Conservation (phyloP, 1,140 invertebrate genomes). For the Odontomachus brunneus region DNA sequence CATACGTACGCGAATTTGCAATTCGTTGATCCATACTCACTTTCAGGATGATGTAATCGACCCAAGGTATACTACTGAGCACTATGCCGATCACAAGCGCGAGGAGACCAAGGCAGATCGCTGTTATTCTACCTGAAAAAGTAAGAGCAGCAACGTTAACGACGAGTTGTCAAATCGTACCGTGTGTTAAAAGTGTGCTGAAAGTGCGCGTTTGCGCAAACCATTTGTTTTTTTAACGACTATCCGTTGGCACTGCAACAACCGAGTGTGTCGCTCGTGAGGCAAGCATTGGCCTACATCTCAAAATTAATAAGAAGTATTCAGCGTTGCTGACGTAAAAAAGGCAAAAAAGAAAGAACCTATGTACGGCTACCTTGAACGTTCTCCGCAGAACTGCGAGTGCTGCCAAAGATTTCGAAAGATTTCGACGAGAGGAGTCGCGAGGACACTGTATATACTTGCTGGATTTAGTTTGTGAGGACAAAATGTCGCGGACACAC, state of each 20-base stretch:
- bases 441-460: too few species aligned
- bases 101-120: conserved; percentile 91
- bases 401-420: too few species aligned
- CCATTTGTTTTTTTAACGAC: conserved; percentile 12
- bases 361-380: neutral
- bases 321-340: conserved; percentile 1
- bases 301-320: conserved; percentile 34
- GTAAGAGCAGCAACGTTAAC: conserved; percentile 20
- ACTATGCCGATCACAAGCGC: conserved; percentile 92
- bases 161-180: conserved; percentile 10
- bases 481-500: too few species aligned
- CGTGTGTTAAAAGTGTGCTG: neutral
- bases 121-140: conserved; percentile 91
- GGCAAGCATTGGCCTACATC: conserved; percentile 35
- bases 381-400: too few species aligned
- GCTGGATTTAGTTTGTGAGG: too few species aligned
- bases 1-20: neutral
- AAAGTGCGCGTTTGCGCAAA: conserved; percentile 40
- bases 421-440: too few species aligned
- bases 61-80: conserved; percentile 93
- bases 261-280: neutral
- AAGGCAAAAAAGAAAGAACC: neutral
- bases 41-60: conserved; percentile 93
- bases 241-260: neutral
- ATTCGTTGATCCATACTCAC: conserved; percentile 81